Conservation (phyloP, 2,113 vertebrate genomes). For the Epinephelus fuscoguttatus region DNA sequence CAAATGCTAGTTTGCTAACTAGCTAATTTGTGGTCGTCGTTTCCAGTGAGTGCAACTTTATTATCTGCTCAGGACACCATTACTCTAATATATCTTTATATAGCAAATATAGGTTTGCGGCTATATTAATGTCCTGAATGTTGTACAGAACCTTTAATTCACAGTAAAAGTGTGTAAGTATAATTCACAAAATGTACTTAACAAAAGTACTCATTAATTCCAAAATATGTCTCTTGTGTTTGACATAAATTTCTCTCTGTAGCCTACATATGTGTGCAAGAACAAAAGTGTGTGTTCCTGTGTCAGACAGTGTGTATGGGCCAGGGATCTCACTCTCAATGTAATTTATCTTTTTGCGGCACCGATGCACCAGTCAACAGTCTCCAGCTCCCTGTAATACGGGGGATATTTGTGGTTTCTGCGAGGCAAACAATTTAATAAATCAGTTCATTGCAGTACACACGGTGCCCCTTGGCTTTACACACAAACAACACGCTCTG, state of each 20-base stretch:
- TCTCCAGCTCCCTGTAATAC: constrained; percentile 64
- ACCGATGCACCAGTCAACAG: constrained; percentile 58
- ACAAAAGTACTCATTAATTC: background rate
- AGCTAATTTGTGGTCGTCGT: too few species aligned
- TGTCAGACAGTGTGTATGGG: constrained; percentile 39
- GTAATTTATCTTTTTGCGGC: constrained; percentile 68
- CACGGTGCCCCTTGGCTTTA: constrained; percentile 57
- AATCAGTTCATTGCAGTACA: constrained; percentile 74
- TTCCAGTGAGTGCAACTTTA: too few species aligned
- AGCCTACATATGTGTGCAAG: background rate
- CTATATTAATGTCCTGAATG: too few species aligned
- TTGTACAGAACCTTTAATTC: background rate
- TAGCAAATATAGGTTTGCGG: too few species aligned
- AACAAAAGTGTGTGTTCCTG: constrained; percentile 1
- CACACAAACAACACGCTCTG: constrained; percentile 66
- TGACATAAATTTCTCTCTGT: background rate
- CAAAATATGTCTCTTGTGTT: background rate
- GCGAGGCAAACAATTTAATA: constrained; percentile 79
- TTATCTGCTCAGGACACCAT: too few species aligned
- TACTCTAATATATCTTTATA: too few species aligned
- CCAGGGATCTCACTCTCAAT: constrained; percentile 47
- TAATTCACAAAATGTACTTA: background rate
- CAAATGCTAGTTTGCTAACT: too few species aligned
- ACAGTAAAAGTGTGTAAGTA: background rate
- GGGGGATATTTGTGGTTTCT: constrained; percentile 70